Conservation (phyloP, 1,140 invertebrate genomes). For the Drosophila ercepeae region DNA sequence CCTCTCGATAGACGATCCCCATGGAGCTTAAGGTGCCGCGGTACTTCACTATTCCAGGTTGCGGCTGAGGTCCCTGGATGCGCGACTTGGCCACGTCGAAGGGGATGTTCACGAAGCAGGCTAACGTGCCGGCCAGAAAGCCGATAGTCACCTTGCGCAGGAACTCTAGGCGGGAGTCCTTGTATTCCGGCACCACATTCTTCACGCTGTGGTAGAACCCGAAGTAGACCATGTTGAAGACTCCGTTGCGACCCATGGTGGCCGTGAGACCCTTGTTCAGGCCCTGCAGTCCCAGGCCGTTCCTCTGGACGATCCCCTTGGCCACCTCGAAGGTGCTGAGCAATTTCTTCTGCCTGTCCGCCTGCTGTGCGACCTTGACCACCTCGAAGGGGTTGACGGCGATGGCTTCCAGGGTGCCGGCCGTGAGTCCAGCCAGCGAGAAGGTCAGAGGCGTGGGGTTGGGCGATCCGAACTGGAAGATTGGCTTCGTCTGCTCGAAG, state of each 20-base stretch:
- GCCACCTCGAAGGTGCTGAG: slow-evolving; percentile 92
- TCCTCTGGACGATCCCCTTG: slow-evolving; percentile 89
- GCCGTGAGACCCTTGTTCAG: slow-evolving; percentile 95
- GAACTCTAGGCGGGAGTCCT: slow-evolving; percentile 89
- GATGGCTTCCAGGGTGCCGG: slow-evolving; percentile 94
- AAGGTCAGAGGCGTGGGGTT: slow-evolving; percentile 92
- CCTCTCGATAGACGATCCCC: slow-evolving; percentile 90
- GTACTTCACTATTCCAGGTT: slow-evolving; percentile 90
- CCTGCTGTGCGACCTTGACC: slow-evolving; percentile 94
- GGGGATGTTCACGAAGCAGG: slow-evolving; percentile 95
- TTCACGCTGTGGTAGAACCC: slow-evolving; percentile 97
- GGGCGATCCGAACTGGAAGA: slow-evolving; percentile 91
- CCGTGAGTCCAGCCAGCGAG: slow-evolving; percentile 92
- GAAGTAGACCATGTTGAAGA: slow-evolving; percentile 97
- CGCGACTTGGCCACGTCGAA: slow-evolving; percentile 98
- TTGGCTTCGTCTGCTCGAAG: slow-evolving; percentile 95
- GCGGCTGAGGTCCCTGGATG: slow-evolving; percentile 95
- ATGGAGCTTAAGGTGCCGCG: slow-evolving; percentile 90
- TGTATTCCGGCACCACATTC: slow-evolving; percentile 88
- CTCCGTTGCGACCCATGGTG: slow-evolving; percentile 93
- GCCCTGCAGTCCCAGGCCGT: slow-evolving; percentile 91
- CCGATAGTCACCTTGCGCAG: slow-evolving; percentile 90
- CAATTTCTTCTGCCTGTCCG: slow-evolving; percentile 86
- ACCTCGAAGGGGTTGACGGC: slow-evolving; percentile 98
- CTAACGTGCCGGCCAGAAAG: slow-evolving; percentile 92